Base-by-base conservation (phyloP, 2,113 vertebrate species). In the Chiloscyllium plagiosum region DNA sequence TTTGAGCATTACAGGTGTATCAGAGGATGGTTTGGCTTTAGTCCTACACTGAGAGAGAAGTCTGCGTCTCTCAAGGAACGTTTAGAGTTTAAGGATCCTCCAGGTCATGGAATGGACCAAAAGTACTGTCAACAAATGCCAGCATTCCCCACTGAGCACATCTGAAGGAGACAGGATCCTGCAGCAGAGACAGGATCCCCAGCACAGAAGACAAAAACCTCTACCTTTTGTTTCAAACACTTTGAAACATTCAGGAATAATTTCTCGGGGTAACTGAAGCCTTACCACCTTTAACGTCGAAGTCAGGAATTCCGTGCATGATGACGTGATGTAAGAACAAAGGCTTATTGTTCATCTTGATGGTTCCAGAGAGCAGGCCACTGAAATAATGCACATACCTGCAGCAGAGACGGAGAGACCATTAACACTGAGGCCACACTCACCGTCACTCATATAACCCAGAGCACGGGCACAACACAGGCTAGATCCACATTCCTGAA, bases 281-380 rank as follows among this genome's bases (percentile, higher is more conserved):
- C 86, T 96, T 97, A 98, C 99, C 99, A 96, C 99, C 99, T 98
- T 99, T 98, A 0, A 98, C 98, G 97, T 99, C 99, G 0, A 99
- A 99, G 97, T 99, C 99, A 96, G 99, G 99, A 96, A 99, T 99
- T 96, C 99, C 99, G 0, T 99, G 99, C 98, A 99, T 98, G 98
- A 99, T 99, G 97, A 99, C 99, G 0, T 99, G 99, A 96, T 99
- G 99, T 85, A 99, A 98, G 96, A 99, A 99, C 96, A 99, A 97
- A 7, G 99, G 99, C 96, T 99, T 99, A 98, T 99, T 99, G 98
- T 99, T 99, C 98, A 99, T 99, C 97, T 99, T 99, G 97, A 99
- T 99, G 97, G 98, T 98, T 95, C 99, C 99, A 0, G 99, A 99
- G 13, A 99, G 98, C 96, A 99, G 97, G 65, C 99, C 99, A 0